Evolutionary conservation across 2,797 vertebrate genomes (phyloP).

Genomic region (Parambassis ranga): DNA sequence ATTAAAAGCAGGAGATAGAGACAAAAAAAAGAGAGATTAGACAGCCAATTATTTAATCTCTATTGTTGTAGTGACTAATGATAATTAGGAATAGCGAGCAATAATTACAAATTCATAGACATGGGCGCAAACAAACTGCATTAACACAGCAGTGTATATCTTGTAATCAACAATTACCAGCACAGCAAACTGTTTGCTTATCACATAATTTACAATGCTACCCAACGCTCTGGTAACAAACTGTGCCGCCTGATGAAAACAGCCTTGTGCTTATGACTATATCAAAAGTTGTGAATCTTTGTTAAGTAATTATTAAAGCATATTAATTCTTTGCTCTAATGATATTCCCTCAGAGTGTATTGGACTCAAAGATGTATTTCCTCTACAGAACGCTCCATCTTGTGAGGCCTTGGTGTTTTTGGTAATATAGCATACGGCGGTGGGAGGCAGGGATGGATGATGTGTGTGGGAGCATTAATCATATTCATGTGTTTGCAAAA

Average conservation of each 20-base stretch:
- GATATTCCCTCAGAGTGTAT: constrained; percentile 15
- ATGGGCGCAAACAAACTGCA: constrained; percentile 62
- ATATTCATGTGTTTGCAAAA: constrained; percentile 73
- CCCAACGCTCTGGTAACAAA: constrained; percentile 33
- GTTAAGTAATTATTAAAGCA: constrained; percentile 44
- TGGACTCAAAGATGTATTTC: constrained; percentile 59
- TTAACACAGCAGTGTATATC: constrained; percentile 63
- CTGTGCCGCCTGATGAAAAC: constrained; percentile 38
- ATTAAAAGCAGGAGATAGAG: constrained; percentile 10
- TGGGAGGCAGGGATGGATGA: constrained; percentile 67
- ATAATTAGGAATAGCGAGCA: constrained; percentile 58
- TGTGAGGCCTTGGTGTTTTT: constrained; percentile 47
- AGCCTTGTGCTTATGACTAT: constrained; percentile 22
- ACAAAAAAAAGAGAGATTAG: constrained; percentile 52
- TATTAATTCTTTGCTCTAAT: constrained; percentile 50
- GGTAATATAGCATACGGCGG: constrained; percentile 52
- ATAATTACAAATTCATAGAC: constrained; percentile 71
- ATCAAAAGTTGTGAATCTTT: constrained; percentile 45
- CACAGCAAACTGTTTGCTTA: constrained; percentile 60
- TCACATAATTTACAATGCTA: constrained; percentile 64
- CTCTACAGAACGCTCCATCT: constrained; percentile 54
- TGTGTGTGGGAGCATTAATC: constrained; percentile 71
- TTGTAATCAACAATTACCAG: constrained; percentile 76
- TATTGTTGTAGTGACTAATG: constrained; percentile 70
- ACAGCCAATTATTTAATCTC: constrained; percentile 61